Evolutionary conservation across 2,797 vertebrate genomes (phyloP), one percentile per base, ranked within the genome.

Genomic region (Ctenochaetus hawaiiensis): DNA sequence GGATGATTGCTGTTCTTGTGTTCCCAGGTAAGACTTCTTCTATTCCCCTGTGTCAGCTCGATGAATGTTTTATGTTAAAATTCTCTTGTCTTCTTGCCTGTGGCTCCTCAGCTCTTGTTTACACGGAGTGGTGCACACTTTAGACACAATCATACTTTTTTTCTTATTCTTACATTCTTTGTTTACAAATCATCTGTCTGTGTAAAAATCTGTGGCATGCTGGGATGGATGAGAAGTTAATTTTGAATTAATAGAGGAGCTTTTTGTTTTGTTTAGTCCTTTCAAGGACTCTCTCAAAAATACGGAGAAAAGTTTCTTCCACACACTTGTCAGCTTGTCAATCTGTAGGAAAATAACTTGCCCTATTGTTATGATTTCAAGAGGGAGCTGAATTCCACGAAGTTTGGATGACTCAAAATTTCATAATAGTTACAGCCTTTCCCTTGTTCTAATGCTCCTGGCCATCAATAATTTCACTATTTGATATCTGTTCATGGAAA

Each of bases 21-120:
- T 96, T 95, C 80, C 94, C 95, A 95, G 95, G 95, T 96, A 95
- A 93, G 89, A 78, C 76, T 84, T 81, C 34, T 73, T 75, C 63
- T 84, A 26, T 78, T 80, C 37, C 45, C n/a, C 30, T 13, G 7
- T 75, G 23, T 80, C 30, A 56, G 41, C 37, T 76, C 51, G 60
- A 18, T 65, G 0, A 56, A 41, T 12, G 43, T 83, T 30, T 30
- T 30, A 30, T 30, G 30, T 90, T 78, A 69, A 78, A 56, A 66
- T 78, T 14, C 22, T 51, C 22, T 56, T 72, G 44, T 71, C 51
- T 72, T 37, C 18, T 37, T 59, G 39, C 60, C 22, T 84, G 73
- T 80, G 26, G 26, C 68, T 77, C 41, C 75, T 49, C 43, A 16
- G 57, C 63, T 75, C 43, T 37, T 75, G 75, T 72, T 45, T 39